Base-by-base conservation (phyloP, 2,888 invertebrate genomes). In the Dasypogon diadema region DNA sequence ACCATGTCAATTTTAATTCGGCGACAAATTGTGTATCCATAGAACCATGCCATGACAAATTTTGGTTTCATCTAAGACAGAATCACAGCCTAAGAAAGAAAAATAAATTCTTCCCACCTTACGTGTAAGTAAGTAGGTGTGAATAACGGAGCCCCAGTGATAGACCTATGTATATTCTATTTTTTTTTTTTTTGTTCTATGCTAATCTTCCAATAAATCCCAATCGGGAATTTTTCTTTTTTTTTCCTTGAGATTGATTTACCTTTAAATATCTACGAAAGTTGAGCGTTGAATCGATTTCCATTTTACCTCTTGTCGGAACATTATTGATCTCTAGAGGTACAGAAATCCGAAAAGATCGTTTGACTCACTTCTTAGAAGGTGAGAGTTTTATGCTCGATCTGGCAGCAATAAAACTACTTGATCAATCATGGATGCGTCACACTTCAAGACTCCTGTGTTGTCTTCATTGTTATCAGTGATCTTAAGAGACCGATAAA, bases 391-490 rank as follows among this genome's bases (percentile, higher is more conserved):
- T 14, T 30, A 58, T 26, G 30, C 58, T n/a, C n/a, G n/a, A n/a
- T n/a, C 58, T 12, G 58, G n/a, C 58, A 24, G 24, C 34, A 58
- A 58, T 58, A 30, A n/a, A 30, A 58, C 30, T 16, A 58, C 30
- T 58, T 58, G 26, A 58, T 58, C 58, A 58, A 58, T 58, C 58
- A 58, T 30, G 30, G 30, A 58, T 30, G 26, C 58, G 58, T 58
- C 58, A 58, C 58, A 58, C 14, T 24, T 58, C 24, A 58, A 26
- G 58, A 14, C 14, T 58, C 14, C 8, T 16, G 30, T 30, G 30
- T 14, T 30, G 26, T 30, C 24, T 58, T 26, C 26, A 58, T 58
- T 30, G 30, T 30, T n/a, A n/a, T n/a, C n/a, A n/a, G n/a, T n/a
- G n/a, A n/a, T n/a, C n/a, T n/a, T n/a, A n/a, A n/a, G n/a, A n/a